Conservation (phyloP, 2,113 vertebrate species). For the Hippocampus barbouri region DNA sequence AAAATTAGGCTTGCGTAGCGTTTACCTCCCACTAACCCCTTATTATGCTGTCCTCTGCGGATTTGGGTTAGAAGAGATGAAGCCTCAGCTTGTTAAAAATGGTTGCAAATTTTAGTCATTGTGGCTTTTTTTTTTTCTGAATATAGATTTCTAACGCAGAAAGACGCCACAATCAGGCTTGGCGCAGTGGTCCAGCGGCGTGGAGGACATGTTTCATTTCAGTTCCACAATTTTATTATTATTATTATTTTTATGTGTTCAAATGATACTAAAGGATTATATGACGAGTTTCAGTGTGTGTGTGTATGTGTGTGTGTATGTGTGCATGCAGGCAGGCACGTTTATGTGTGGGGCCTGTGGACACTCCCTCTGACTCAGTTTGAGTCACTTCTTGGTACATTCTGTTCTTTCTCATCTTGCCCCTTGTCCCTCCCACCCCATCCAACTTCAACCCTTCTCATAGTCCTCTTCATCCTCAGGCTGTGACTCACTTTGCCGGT, state of each 20-base stretch:
- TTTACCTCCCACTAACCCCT: not conserved
- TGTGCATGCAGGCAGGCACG: not conserved
- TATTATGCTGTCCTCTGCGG: not conserved
- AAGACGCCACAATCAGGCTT: no score
- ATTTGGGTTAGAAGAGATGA: not conserved
- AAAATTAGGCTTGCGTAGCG: not conserved
- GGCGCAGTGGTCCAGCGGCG: not conserved
- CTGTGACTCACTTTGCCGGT: constrained; percentile 68
- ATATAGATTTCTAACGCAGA: not conserved
- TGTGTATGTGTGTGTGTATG: not conserved
- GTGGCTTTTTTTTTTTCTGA: not conserved
- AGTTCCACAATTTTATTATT: not conserved
- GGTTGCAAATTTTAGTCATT: not conserved
- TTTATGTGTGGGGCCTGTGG: constrained; percentile 21
- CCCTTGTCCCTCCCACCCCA: constrained; percentile 9
- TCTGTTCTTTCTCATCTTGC: constrained; percentile 13
- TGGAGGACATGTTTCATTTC: not conserved
- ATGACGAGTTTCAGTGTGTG: not conserved
- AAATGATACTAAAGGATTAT: not conserved
- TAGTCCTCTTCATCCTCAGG: constrained; percentile 31
- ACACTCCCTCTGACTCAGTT: constrained; percentile 61
- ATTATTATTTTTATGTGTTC: not conserved
- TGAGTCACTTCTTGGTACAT: constrained; percentile 37
- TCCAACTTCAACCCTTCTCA: constrained; percentile 19
- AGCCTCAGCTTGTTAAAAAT: not conserved